These are phyloP conservation scores for Enchytraeus crypticus DNA, from an alignment of 2,888 invertebrate genomes.

Conservation along the genomic window DNA sequence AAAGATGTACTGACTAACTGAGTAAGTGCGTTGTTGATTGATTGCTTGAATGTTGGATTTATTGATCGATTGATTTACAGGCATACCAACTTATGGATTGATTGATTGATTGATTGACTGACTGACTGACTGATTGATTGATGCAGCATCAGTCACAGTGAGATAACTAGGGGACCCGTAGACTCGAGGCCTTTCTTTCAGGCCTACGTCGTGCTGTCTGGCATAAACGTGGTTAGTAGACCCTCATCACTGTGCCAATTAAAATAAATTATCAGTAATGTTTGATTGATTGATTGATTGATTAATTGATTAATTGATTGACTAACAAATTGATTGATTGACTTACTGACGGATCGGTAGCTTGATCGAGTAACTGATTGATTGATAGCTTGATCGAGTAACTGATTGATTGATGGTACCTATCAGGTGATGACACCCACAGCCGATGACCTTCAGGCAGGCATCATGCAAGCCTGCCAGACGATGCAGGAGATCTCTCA, in stretches of 20 bases:
- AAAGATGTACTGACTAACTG: too few relatives aligned
- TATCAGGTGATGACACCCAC: constrained; percentile 63
- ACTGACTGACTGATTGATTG: too few relatives aligned
- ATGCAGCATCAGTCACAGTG: too few relatives aligned
- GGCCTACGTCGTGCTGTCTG: neutral
- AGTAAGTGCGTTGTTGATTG: too few relatives aligned
- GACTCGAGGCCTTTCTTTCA: neutral
- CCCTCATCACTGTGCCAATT: neutral
- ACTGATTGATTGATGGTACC: neutral
- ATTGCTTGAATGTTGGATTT: too few relatives aligned
- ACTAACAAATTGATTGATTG: too few relatives aligned
- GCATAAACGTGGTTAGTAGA: neutral
- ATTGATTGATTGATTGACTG: too few relatives aligned
- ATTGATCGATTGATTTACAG: too few relatives aligned
- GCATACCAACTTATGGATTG: too few relatives aligned
- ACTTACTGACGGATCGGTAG: neutral
- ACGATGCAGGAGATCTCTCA: constrained; percentile 73
- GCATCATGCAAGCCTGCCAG: constrained; percentile 68
- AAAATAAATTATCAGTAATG: neutral
- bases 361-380: neutral
- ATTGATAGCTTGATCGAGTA: neutral
- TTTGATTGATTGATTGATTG: neutral
- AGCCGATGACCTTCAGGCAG: constrained; percentile 80
- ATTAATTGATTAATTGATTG: neutral
- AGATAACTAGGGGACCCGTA: neutral